Evolutionary conservation across 2,797 vertebrate genomes (phyloP).

Genomic region (Poeciliopsis turneri): DNA sequence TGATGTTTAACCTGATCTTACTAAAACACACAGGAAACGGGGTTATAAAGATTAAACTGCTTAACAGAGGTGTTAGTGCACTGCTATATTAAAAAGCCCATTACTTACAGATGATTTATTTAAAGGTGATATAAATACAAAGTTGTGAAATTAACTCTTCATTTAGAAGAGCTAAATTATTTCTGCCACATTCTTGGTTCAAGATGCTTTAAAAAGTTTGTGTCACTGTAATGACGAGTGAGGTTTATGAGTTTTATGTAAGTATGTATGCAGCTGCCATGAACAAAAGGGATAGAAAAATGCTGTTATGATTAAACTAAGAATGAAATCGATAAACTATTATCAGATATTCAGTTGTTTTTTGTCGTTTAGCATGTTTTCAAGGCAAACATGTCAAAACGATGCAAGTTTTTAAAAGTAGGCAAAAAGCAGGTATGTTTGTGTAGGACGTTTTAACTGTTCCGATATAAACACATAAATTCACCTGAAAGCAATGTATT

Average conservation of each 20-base stretch:
- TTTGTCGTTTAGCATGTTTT: background rate
- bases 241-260: slow-evolving; percentile 11
- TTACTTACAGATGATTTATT: slow-evolving; percentile 16
- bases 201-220: slow-evolving; percentile 24
- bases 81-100: slow-evolving; percentile 26
- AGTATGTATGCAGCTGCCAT: slow-evolving; percentile 25
- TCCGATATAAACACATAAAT: background rate
- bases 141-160: background rate
- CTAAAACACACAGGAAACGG: slow-evolving; percentile 34
- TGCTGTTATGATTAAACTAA: background rate
- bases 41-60: slow-evolving; percentile 28
- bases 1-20: slow-evolving; percentile 31
- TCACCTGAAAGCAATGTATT: background rate
- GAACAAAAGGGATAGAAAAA: slow-evolving; percentile 10
- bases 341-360: background rate
- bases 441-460: background rate
- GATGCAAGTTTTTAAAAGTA: background rate
- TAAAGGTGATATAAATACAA: slow-evolving; percentile 15
- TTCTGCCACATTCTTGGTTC: background rate
- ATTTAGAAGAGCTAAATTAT: background rate
- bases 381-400: background rate
- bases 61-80: slow-evolving; percentile 36
- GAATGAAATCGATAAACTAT: background rate
- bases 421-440: background rate
- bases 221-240: slow-evolving; percentile 11